phyloP scores from a whole-genome alignment of 1,140 invertebrate species.

The Metopolophium dirhodum region DNA sequence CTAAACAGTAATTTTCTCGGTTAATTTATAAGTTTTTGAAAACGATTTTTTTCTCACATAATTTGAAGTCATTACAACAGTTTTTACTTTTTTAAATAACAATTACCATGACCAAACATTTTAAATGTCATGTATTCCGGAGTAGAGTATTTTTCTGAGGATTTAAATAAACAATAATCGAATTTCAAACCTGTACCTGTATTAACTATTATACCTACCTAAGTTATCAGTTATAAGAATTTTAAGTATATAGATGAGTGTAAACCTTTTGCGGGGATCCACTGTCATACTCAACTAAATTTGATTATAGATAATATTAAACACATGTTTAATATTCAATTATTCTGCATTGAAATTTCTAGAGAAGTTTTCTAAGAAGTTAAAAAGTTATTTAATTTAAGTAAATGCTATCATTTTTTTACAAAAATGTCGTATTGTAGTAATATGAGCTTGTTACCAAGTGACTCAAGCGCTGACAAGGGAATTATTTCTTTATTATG shows the following conservation, averaged over 20 bases:
- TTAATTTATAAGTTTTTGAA: conserved; percentile 14
- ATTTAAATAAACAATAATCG: background rate
- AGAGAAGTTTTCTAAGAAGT: background rate
- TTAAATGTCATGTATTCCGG: background rate
- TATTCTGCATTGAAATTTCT: background rate
- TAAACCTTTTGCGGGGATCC: background rate
- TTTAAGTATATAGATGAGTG: background rate
- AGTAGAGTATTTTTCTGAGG: background rate
- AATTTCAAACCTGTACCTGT: background rate
- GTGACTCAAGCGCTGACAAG: no score
- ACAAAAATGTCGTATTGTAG: no score
- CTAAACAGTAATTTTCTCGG: background rate
- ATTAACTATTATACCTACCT: background rate
- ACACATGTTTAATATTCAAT: background rate
- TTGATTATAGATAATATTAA: background rate
- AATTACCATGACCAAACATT: background rate
- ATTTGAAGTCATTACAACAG: background rate
- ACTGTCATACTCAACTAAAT: background rate
- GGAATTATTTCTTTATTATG: no score
- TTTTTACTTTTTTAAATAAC: background rate
- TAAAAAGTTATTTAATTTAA: no score
- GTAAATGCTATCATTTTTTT: no score
- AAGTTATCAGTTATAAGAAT: background rate
- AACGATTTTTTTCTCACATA: background rate
- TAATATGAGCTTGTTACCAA: background rate